Conservation (phyloP, 2,797 vertebrate genomes). For the Sparus aurata region DNA sequence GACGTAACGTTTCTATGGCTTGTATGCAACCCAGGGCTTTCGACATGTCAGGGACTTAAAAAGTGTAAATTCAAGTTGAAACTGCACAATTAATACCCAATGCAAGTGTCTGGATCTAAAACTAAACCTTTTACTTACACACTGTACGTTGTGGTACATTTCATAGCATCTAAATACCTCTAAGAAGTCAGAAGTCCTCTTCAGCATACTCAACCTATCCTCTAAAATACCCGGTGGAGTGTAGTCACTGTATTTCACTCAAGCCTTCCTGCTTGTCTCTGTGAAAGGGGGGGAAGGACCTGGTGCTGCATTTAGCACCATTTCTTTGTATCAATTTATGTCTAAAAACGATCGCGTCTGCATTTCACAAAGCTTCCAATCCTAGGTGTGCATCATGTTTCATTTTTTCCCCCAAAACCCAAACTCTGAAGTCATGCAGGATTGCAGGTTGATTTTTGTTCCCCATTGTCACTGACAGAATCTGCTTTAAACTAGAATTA, state of each 20-base stretch:
- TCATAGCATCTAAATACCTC: slow-evolving; percentile 52
- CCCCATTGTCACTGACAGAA: slow-evolving; percentile 86
- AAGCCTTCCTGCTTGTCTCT: slow-evolving; percentile 57
- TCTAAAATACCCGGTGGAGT: slow-evolving; percentile 53
- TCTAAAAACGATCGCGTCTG: slow-evolving; percentile 63
- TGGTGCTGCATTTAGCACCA: slow-evolving; percentile 57
- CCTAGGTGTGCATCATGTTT: slow-evolving; percentile 72
- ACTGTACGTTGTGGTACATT: slow-evolving; percentile 31
- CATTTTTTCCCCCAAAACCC: slow-evolving; percentile 68
- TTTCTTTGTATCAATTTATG: slow-evolving; percentile 51
- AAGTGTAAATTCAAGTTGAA: slow-evolving; percentile 59
- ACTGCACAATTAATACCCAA: slow-evolving; percentile 37
- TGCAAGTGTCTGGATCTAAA: slow-evolving; percentile 9
- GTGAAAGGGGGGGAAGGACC: slow-evolving; percentile 53
- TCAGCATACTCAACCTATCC: slow-evolving; percentile 43
- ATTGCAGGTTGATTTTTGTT: slow-evolving; percentile 86
- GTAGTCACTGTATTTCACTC: slow-evolving; percentile 54
- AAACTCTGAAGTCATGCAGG: slow-evolving; percentile 86
- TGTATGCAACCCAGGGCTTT: slow-evolving; percentile 74
- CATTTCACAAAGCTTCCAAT: slow-evolving; percentile 73
- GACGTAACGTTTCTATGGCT: slow-evolving; percentile 80
- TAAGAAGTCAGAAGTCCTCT: slow-evolving; percentile 35
- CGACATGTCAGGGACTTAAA: slow-evolving; percentile 25
- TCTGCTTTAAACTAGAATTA: slow-evolving; percentile 86
- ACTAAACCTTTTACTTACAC: slow-evolving; percentile 23